Evolutionary conservation across 1,140 invertebrate species (phyloP).

Genomic region (Mercenaria mercenaria): DNA sequence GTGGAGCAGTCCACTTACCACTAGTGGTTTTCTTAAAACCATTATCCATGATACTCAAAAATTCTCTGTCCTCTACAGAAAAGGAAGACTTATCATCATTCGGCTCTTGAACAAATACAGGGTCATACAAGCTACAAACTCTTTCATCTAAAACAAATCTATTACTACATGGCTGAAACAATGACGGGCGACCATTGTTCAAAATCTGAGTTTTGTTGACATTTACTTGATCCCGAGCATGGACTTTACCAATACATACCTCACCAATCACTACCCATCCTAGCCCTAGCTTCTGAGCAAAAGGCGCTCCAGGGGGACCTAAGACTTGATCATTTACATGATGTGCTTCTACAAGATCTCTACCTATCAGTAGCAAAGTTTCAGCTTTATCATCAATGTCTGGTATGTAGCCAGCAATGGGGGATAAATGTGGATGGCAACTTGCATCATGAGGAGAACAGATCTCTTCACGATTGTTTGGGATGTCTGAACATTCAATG

Average conservation of each 20-base stretch:
- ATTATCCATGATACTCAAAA: conserved; percentile 59
- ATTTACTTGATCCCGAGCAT: background rate
- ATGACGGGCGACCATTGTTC: conserved; percentile 17
- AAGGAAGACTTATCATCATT: conserved; percentile 58
- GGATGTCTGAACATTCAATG: conserved; percentile 64
- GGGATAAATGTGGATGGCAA: background rate
- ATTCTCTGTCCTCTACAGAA: conserved; percentile 65
- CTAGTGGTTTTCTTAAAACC: background rate
- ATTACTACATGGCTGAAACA: conserved; percentile 1
- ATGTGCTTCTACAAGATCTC: conserved; percentile 3
- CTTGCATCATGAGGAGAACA: conserved; percentile 39
- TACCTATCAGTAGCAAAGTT: background rate
- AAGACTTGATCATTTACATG: conserved; percentile 18
- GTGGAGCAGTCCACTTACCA: conserved; percentile 62
- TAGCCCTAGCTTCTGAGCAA: conserved; percentile 51
- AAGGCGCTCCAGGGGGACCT: conserved; percentile 33
- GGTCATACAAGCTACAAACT: background rate
- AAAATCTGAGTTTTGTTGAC: conserved; percentile 45
- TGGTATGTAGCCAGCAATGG: background rate
- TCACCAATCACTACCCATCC: conserved; percentile 63
- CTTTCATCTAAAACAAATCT: background rate
- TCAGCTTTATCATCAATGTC: background rate
- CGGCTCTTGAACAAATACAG: background rate
- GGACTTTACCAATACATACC: conserved; percentile 44
- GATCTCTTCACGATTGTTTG: conserved; percentile 43